Evolutionary conservation across 2,888 invertebrate genomes (phyloP), one percentile per base, ranked within the genome.

Genomic region (Agonopterix alstromeriana): DNA sequence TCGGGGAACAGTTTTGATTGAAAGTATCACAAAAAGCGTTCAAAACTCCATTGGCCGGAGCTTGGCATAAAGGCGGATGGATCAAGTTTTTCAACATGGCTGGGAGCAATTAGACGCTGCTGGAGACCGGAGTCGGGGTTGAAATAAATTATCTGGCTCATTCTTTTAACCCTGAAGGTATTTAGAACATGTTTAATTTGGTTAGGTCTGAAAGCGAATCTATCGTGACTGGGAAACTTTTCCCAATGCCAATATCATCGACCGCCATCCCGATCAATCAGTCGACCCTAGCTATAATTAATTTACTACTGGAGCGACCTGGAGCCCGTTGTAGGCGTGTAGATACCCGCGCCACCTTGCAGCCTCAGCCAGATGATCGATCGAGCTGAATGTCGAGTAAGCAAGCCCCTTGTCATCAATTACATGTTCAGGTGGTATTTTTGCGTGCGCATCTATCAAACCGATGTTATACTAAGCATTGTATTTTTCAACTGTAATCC

Each of bases 31-130:
- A 61, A 64, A 67, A 65, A 65, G 56, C 53, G 58, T 57, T 63
- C 52, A 52, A 27, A 58, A 59, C 57, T 59, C 55, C 53, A 54
- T 61, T 56, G 54, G 55, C 56, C 48, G 53, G 52, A 56, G 56
- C 57, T 61, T 46, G 58, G 61, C 49, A 62, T 58, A 66, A 66
- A 66, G 55, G 61, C 61, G 61, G 58, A 66, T 63, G 72, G 65
- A 70, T 68, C 73, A 67, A 74, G 73, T 77, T 77, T 77, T 77
- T 70, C 62, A 68, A 74, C 70, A 60, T 57, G 58, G 61, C 64
- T 61, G 59, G 59, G 56, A 64, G 68, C 72, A 76, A 81, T 78
- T 77, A 73, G 68, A 69, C 58, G 65, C 71, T 69, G 71, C 70
- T 65, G 71, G 69, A 68, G 67, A 54, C 60, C 57, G 67, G 72